Conservation (phyloP, 2,888 invertebrate species). For the Drosophila barbarae region DNA sequence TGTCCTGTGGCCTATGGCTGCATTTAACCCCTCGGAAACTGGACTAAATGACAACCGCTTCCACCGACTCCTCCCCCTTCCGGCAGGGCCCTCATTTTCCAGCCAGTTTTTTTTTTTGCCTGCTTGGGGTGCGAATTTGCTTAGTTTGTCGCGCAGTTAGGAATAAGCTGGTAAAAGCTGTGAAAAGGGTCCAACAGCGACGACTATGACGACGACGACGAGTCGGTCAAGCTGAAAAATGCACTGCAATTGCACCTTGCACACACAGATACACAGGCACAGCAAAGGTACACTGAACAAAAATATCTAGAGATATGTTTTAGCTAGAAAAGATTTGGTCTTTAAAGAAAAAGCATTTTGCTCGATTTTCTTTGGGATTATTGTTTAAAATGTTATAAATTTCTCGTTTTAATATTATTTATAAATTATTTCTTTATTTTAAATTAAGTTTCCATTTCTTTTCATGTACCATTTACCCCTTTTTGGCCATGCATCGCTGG, state of each 20-base stretch:
- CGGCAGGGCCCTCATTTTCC: conserved; percentile 15
- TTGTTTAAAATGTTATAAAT: background rate
- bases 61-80: conserved; percentile 33
- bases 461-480: conserved; percentile 31
- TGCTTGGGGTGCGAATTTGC: conserved; percentile 59
- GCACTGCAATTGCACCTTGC: conserved; percentile 72
- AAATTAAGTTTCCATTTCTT: background rate
- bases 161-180: conserved; percentile 27
- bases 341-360: background rate
- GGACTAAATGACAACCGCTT: conserved; percentile 62
- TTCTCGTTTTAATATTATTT: background rate
- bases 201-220: conserved; percentile 55
- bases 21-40: conserved; percentile 59
- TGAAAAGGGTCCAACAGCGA: conserved; percentile 47
- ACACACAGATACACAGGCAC: conserved; percentile 34
- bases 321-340: background rate
- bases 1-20: conserved; percentile 38
- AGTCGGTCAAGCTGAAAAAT: conserved; percentile 77
- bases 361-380: background rate
- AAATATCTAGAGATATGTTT: rapidly evolving
- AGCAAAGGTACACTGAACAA: conserved; percentile 8
- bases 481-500: conserved; percentile 73
- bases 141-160: conserved; percentile 55
- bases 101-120: conserved; percentile 19
- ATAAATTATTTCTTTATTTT: background rate